phyloP scores from a whole-genome alignment of 2,888 invertebrate species.

The Mesorhabditis belari region DNA sequence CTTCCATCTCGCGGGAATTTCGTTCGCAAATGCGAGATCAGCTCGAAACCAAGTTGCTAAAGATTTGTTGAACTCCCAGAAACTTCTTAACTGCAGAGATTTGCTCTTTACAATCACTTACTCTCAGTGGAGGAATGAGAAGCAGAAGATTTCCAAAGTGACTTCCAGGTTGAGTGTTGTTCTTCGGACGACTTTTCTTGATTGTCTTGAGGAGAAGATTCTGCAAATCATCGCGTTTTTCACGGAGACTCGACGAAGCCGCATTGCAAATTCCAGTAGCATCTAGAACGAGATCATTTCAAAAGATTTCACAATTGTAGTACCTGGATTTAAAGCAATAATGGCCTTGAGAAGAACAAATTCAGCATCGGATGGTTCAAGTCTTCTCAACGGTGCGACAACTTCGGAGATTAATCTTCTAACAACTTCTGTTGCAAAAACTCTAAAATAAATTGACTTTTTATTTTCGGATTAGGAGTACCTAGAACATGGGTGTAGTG shows the following conservation, averaged over 20 bases:
- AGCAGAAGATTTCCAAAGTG: constrained; percentile 7
- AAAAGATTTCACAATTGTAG: neutral
- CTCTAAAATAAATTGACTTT: neutral
- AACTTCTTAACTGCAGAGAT: too few relatives aligned
- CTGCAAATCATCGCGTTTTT: constrained; percentile 20
- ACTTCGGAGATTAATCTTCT: constrained; percentile 10
- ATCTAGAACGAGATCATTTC: constrained; percentile 1
- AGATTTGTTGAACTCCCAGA: too few relatives aligned
- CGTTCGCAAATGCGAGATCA: neutral
- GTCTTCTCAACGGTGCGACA: constrained; percentile 15
- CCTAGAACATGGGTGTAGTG: neutral
- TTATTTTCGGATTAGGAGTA: neutral
- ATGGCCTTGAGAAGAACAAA: constrained; percentile 21
- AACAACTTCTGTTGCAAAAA: constrained; percentile 5
- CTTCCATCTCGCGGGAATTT: neutral
- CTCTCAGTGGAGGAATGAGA: constrained; percentile 15
- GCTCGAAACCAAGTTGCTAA: neutral
- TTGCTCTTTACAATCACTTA: too few relatives aligned
- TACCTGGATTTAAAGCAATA: constrained; percentile 24
- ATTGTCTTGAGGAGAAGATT: constrained; percentile 31
- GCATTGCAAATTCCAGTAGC: constrained; percentile 5
- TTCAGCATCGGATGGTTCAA: constrained; percentile 9
- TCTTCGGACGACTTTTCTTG: constrained; percentile 22
- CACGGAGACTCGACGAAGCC: constrained; percentile 7
- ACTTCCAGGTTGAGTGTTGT: constrained; percentile 11